Evolutionary conservation across 1,140 invertebrate genomes (phyloP), one percentile per base, ranked within the genome.

Genomic region (Cyphomyrmex costatus): DNA sequence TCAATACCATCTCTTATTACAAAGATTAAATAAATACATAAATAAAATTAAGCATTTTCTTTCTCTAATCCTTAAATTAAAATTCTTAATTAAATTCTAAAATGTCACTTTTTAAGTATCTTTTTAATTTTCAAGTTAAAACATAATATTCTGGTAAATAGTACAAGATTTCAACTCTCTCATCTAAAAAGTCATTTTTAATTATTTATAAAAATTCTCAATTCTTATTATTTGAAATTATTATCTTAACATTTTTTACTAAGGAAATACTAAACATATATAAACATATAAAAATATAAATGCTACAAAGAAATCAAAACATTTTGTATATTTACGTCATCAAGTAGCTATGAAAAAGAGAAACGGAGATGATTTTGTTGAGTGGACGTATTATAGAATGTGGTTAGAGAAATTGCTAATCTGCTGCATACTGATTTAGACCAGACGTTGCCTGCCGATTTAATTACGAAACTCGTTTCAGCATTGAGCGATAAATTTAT

Each of bases 391-490:
- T 42, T 42, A 10, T 24, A 63, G n/a, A 51, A 77, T 27, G 14
- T 21, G 42, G 42, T 84, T 61, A 19, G 21, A 42, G 46, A 30
- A 65, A 65, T 78, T 65, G 8, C 10, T 46, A 84, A 33, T 36
- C 27, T 51, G 46, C 27, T 42, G 21, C 30, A 53, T 36, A 46
- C 63, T 27, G 1, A 53, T 76, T 77, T 85, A 46, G 46, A 80
- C 46, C 30, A 61, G 61, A 24, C 36, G 30, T 65, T 78, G n/a
- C 27, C 60, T n/a, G 30, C 7, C 19, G 33, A 78, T 85, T 85
- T 85, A 51, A 85, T 85, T 78, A 85, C 78, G 46, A 78, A 78
- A 74, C 82, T 78, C 61, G 16, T 65, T 85, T 78, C 24, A 21
- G 12, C 10, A 63, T 33, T 24, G 42, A n/a, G 8, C 10, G 16